Evolutionary conservation across 2,113 vertebrate species (phyloP).

Genomic region (Asarcornis scutulata): DNA sequence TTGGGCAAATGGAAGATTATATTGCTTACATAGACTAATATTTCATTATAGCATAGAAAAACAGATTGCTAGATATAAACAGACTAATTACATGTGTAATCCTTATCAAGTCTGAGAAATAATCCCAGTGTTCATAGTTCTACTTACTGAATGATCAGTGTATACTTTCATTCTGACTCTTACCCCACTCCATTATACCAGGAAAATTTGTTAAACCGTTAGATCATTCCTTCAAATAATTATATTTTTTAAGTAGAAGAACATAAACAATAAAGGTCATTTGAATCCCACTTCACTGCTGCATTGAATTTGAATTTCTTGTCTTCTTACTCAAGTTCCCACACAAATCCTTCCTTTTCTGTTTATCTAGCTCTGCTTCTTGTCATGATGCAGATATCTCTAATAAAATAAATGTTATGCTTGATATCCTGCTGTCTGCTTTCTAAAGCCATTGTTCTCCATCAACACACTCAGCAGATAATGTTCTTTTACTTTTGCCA

Average conservation of each 20-base stretch:
- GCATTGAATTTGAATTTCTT: background rate
- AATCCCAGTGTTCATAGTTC: background rate
- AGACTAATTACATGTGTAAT: background rate
- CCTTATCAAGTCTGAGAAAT: background rate
- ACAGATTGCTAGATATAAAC: background rate
- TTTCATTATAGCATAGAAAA: background rate
- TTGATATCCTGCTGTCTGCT: background rate
- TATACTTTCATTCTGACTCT: background rate
- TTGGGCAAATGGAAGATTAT: background rate
- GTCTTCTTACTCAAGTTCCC: background rate
- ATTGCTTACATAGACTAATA: background rate
- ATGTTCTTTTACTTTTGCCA: background rate
- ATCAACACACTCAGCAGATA: fast-evolving
- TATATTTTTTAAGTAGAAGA: background rate
- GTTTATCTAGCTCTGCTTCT: background rate
- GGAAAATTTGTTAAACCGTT: background rate
- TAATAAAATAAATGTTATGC: background rate
- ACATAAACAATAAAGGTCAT: background rate
- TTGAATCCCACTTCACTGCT: background rate
- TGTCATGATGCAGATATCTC: background rate
- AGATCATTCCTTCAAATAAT: background rate
- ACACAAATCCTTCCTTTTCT: background rate
- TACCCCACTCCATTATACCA: background rate
- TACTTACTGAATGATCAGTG: background rate
- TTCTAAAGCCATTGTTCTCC: background rate